Conservation (phyloP, 2,113 vertebrate species). For the Thymallus thymallus region DNA sequence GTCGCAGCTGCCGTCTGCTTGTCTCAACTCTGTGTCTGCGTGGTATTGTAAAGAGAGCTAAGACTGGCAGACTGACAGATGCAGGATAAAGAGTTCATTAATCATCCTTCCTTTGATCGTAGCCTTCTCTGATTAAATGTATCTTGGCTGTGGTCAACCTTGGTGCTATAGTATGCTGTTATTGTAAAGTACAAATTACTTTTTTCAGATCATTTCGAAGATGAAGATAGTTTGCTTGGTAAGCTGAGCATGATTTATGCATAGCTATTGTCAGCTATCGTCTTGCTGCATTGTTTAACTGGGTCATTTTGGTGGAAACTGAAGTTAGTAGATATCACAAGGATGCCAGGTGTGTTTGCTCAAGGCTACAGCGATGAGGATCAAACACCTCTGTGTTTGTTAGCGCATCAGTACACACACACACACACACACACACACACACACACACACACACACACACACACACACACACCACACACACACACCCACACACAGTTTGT, state of each 20-base stretch:
- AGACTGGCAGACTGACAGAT: neutral
- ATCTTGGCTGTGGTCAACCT: neutral
- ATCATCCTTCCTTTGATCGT: neutral
- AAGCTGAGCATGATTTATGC: neutral
- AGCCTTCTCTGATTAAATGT: neutral
- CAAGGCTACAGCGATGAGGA: too few species aligned
- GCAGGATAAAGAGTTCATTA: neutral
- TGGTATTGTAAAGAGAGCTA: neutral
- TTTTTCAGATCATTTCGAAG: constrained; percentile 3
- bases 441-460: too few species aligned
- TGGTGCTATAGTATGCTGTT: neutral
- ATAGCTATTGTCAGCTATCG: neutral
- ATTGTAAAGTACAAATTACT: neutral
- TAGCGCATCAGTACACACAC: too few species aligned
- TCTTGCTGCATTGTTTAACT: constrained; percentile 29
- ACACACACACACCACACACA: too few species aligned
- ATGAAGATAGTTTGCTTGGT: neutral
- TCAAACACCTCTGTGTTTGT: too few species aligned
- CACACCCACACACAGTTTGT: too few species aligned
- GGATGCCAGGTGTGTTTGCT: too few species aligned
- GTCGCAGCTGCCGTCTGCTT: neutral
- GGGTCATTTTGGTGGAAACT: neutral
- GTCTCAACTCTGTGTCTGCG: neutral
- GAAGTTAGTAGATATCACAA: too few species aligned
- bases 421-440: too few species aligned